Conservation (phyloP, 2,888 invertebrate species). For the Zygothrica quintamaculata region DNA sequence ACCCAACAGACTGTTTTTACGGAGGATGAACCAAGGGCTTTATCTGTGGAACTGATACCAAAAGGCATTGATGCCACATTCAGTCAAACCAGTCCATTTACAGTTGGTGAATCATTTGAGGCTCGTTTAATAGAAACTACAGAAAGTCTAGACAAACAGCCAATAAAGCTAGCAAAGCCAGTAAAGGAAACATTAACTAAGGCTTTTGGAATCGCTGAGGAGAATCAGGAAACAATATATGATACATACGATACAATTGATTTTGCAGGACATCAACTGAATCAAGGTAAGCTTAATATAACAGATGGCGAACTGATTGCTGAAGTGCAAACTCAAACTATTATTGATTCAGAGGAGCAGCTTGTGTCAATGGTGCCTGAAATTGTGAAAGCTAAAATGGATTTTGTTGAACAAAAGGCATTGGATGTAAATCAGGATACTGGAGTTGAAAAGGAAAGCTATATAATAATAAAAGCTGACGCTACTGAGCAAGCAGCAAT, state of each 20-base stretch:
- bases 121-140: slow-evolving; percentile 45
- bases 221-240: slow-evolving; percentile 87
- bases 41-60: slow-evolving; percentile 13
- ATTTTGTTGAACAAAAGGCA: slow-evolving; percentile 86
- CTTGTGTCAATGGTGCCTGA: slow-evolving; percentile 36
- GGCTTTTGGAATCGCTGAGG: slow-evolving; percentile 87
- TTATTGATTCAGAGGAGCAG: slow-evolving; percentile 88
- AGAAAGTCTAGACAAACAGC: slow-evolving; percentile 35
- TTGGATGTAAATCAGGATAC: slow-evolving; percentile 88
- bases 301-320: slow-evolving; percentile 86
- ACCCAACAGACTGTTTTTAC: slow-evolving; percentile 85
- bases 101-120: slow-evolving; percentile 57
- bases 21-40: slow-evolving; percentile 48
- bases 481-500: slow-evolving; percentile 72
- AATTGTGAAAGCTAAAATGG: slow-evolving; percentile 42
- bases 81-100: slow-evolving; percentile 36
- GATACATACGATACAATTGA: slow-evolving; percentile 84
- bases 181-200: slow-evolving; percentile 85
- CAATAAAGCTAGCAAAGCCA: slow-evolving; percentile 87
- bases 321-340: slow-evolving; percentile 86
- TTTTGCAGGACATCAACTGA: slow-evolving; percentile 56
- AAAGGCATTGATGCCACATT: slow-evolving; percentile 40
- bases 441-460: slow-evolving; percentile 88
- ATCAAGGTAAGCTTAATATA: slow-evolving; percentile 86
- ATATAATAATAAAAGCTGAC: slow-evolving; percentile 83